These are phyloP conservation scores for Amphiprion percula DNA, from an alignment of 2,113 vertebrate species.

Conservation along the genomic window DNA sequence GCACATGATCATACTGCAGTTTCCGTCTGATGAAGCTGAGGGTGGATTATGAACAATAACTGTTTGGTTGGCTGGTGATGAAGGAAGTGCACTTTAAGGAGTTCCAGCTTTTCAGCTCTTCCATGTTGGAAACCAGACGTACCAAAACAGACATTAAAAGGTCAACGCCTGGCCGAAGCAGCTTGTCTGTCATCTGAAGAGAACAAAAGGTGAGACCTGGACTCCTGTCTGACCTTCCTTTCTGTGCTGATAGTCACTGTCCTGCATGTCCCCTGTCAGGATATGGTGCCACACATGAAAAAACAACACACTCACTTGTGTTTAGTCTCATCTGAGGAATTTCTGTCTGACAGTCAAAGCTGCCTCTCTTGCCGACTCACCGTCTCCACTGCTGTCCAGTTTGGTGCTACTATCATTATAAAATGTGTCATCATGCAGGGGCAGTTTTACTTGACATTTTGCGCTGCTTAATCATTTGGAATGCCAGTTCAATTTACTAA, in stretches of 20 bases:
- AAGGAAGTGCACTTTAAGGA: slow-evolving; percentile 21
- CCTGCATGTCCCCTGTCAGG: slow-evolving; percentile 27
- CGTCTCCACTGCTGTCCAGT: neutral
- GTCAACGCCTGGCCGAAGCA: slow-evolving; percentile 18
- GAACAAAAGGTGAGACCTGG: slow-evolving; percentile 66
- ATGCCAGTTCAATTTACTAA: slow-evolving; percentile 9
- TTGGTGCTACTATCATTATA: neutral
- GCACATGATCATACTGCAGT: neutral
- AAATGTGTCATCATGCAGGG: neutral
- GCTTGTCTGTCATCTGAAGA: slow-evolving; percentile 36
- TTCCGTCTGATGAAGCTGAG: neutral
- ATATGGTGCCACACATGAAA: slow-evolving; percentile 9
- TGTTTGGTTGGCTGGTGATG: slow-evolving; percentile 11
- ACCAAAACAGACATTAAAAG: slow-evolving; percentile 36
- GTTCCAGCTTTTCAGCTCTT: neutral
- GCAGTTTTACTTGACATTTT: neutral
- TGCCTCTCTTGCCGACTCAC: neutral
- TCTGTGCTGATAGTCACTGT: slow-evolving; percentile 31
- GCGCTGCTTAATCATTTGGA: neutral
- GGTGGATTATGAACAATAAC: slow-evolving; percentile 19
- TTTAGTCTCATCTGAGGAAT: slow-evolving; percentile 27
- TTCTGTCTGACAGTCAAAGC: slow-evolving; percentile 10
- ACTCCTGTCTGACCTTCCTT: slow-evolving; percentile 46
- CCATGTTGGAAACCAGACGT: slow-evolving; percentile 4
- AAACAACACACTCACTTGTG: slow-evolving; percentile 16